Percentiles rank a stretch among this genome's conserved stretches.
phyloP scores from a whole-genome alignment of 2,113 vertebrate species.

The Zonotrichia leucophrys region DNA sequence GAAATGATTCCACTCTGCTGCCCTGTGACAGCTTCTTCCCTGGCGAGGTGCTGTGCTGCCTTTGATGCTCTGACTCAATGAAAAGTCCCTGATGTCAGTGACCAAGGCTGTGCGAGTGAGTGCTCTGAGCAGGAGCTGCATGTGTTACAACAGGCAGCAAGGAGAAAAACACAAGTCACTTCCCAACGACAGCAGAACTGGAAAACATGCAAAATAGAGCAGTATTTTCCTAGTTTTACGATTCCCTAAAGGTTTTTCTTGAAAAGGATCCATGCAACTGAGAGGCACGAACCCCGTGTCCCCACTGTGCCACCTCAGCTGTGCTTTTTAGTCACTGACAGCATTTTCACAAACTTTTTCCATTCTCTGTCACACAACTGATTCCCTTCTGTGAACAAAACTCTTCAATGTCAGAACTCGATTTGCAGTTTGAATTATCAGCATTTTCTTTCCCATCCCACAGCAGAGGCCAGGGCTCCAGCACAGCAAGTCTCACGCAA shows the following conservation, averaged over 20 bases:
- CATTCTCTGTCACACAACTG: neutral
- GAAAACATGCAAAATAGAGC: neutral
- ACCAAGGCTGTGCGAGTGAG: neutral
- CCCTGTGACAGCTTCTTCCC: neutral
- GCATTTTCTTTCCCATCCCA: neutral
- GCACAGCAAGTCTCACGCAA: rapidly evolving
- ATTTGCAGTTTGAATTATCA: neutral
- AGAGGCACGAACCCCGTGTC: neutral
- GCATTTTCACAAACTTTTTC: neutral
- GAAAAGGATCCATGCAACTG: rapidly evolving
- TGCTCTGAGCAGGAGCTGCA: neutral
- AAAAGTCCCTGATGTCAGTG: neutral
- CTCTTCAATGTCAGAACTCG: neutral
- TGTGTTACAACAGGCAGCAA: neutral
- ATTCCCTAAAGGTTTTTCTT: neutral
- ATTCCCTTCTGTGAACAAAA: rapidly evolving
- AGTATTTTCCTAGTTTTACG: neutral
- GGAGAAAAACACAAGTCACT: neutral
- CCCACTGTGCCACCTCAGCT: neutral
- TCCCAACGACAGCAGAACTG: neutral
- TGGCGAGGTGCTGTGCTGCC: neutral
- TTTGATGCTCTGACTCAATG: neutral
- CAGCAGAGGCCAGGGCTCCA: neutral
- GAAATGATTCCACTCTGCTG: neutral
- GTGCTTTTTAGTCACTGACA: rapidly evolving